These are phyloP conservation scores for Entomobrya proxima DNA, from an alignment of 2,888 invertebrate species.

Conservation along the genomic window DNA sequence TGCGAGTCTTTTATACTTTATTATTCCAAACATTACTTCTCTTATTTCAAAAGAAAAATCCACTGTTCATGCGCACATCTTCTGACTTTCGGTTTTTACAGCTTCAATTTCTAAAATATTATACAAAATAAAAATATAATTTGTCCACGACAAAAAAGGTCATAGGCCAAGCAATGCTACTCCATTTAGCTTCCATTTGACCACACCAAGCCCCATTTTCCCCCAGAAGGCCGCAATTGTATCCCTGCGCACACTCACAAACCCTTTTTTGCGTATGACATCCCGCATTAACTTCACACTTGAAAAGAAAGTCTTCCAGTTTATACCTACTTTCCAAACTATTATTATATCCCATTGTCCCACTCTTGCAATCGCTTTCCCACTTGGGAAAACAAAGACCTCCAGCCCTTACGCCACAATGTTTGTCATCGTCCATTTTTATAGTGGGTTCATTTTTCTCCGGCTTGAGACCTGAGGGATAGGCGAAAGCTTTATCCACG, in stretches of 20 bases:
- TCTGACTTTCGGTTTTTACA: no score
- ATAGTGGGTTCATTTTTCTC: background rate
- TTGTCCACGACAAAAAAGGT: no score
- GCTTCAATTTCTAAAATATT: no score
- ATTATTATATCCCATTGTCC: background rate
- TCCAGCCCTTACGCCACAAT: background rate
- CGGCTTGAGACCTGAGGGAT: background rate
- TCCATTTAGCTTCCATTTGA: no score
- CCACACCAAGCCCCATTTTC: background rate
- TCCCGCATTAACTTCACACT: background rate
- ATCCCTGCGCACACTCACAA: background rate
- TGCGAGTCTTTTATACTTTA: no score
- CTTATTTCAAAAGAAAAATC: no score
- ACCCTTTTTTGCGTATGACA: background rate
- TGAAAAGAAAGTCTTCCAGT: background rate
- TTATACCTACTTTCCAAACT: background rate
- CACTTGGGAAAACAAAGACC: background rate
- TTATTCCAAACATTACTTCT: no score
- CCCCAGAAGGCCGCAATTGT: background rate
- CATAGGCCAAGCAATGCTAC: no score
- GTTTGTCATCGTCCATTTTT: background rate
- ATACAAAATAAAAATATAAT: no score
- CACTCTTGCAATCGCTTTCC: background rate
- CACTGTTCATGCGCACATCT: no score
- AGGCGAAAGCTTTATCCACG: background rate